These are phyloP conservation scores for Zosterops borbonicus DNA, from an alignment of 2,113 vertebrate species.

Conservation along the genomic window DNA sequence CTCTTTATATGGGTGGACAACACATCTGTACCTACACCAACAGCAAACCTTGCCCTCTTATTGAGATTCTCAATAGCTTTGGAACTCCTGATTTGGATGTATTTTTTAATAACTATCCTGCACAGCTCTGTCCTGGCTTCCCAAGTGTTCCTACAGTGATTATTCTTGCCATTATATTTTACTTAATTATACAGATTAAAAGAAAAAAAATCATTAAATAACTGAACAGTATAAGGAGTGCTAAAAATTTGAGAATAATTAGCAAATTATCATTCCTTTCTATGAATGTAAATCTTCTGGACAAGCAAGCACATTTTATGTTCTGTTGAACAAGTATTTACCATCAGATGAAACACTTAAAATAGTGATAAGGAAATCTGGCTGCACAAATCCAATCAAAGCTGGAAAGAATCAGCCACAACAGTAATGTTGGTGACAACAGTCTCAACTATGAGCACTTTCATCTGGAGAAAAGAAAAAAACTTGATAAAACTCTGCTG, in stretches of 20 bases:
- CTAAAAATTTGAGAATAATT: constrained; percentile 42
- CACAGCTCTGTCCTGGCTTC: neutral
- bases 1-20: neutral
- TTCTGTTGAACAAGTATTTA: constrained; percentile 50
- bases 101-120: neutral
- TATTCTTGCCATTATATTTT: constrained; percentile 1
- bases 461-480: neutral
- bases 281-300: constrained; percentile 37
- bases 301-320: constrained; percentile 42
- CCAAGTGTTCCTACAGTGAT: neutral
- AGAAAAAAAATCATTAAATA: constrained; percentile 10
- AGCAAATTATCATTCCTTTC: constrained; percentile 50
- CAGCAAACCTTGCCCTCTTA: neutral
- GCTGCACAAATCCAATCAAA: constrained; percentile 33
- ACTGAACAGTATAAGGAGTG: constrained; percentile 6
- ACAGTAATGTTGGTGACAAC: neutral
- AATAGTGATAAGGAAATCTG: neutral
- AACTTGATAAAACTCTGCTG: neutral
- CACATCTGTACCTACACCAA: neutral
- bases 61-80: neutral
- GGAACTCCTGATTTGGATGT: neutral
- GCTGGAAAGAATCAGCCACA: constrained; percentile 9
- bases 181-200: constrained; percentile 38
- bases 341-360: constrained; percentile 47
- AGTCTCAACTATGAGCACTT: neutral